Percentiles rank a stretch among this genome's conserved stretches.
These are phyloP conservation scores for Macrostomum lignano DNA, from an alignment of 1,140 invertebrate species.

Conservation along the genomic window DNA sequence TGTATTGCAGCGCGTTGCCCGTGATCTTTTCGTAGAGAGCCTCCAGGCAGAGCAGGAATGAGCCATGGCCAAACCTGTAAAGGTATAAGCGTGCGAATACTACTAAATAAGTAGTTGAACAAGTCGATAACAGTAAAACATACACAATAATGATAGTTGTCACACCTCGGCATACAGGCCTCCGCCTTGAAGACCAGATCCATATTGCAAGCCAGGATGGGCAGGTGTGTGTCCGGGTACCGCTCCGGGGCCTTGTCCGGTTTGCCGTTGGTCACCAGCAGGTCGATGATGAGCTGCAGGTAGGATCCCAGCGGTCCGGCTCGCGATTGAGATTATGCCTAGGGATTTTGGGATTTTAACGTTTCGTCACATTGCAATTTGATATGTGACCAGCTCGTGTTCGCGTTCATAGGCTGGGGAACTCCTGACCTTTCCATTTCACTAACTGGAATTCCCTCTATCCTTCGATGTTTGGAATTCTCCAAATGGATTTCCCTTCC, in stretches of 20 bases:
- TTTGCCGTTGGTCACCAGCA: conserved; percentile 11
- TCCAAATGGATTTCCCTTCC: too few relatives aligned
- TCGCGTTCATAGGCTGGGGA: too few relatives aligned
- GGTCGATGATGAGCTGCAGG: conserved; percentile 30
- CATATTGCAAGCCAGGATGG: conserved; percentile 27
- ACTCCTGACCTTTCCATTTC: too few relatives aligned
- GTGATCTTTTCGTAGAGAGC: conserved; percentile 27
- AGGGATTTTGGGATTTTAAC: too few relatives aligned
- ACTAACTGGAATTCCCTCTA: too few relatives aligned
- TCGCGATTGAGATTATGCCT: conserved; percentile 36
- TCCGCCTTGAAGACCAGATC: conserved; percentile 27
- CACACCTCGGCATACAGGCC: conserved; percentile 23
- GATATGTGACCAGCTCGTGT: too few relatives aligned
- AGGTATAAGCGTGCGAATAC: not conserved
- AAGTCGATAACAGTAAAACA: not conserved
- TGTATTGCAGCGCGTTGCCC: conserved; percentile 19
- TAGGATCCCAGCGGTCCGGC: conserved; percentile 35
- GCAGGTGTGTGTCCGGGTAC: conserved; percentile 19
- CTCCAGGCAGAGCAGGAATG: conserved; percentile 23
- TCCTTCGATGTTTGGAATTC: too few relatives aligned
- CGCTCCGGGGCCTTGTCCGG: conserved; percentile 26
- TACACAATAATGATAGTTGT: not conserved
- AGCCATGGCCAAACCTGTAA: conserved; percentile 25
- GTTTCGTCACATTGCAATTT: too few relatives aligned
- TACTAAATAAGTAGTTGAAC: not conserved